Percentiles rank a stretch among this genome's conserved stretches.
phyloP scores from a whole-genome alignment of 2,797 vertebrate species.

The Sus cebifrons region DNA sequence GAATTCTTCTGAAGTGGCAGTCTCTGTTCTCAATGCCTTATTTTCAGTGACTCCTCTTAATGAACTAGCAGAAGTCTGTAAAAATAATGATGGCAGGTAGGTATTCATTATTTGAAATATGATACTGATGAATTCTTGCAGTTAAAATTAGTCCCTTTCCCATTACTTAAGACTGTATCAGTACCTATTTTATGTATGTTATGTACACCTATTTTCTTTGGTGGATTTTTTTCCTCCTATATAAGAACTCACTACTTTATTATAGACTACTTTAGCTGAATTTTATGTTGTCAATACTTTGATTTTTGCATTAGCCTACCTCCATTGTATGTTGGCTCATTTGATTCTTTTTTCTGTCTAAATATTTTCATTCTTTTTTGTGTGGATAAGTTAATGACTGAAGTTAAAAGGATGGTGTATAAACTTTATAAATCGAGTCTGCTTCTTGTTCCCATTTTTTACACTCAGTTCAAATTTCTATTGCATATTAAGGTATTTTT shows the following conservation, averaged over 20 bases:
- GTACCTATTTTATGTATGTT: background rate
- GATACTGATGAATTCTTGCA: background rate
- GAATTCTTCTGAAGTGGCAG: constrained; percentile 94
- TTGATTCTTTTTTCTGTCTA: constrained; percentile 10
- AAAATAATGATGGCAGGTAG: constrained; percentile 93
- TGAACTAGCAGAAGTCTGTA: constrained; percentile 91
- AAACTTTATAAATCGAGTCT: constrained; percentile 33
- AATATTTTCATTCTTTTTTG: constrained; percentile 58
- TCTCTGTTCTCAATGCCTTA: constrained; percentile 92
- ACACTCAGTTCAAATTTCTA: background rate
- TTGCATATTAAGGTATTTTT: constrained; percentile 54
- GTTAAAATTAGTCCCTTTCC: background rate
- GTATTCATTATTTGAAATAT: constrained; percentile 47
- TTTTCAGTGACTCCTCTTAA: constrained; percentile 90
- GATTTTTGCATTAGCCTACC: constrained; percentile 48
- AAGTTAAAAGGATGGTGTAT: constrained; percentile 39
- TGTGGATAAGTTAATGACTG: constrained; percentile 36
- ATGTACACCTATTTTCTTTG: background rate
- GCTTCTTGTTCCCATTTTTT: constrained; percentile 36
- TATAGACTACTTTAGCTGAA: background rate
- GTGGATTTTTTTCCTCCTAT: background rate
- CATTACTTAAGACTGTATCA: background rate
- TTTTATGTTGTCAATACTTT: background rate
- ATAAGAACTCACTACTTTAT: constrained; percentile 3
- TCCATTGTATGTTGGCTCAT: background rate